Base-by-base conservation (phyloP, 2,888 invertebrate genomes). In the Stramonita haemastoma region DNA sequence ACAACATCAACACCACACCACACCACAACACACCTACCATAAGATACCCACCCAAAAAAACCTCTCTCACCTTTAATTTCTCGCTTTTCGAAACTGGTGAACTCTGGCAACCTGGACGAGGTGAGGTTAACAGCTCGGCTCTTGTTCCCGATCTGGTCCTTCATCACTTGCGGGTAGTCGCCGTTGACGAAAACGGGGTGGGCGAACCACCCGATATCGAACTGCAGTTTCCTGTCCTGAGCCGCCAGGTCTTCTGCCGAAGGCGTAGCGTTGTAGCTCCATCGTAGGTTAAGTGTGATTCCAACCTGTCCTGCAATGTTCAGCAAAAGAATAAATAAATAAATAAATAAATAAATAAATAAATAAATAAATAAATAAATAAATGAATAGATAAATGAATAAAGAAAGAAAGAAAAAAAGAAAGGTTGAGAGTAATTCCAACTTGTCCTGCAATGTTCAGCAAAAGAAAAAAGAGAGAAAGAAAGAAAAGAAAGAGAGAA, bases 151-250 rank as follows among this genome's bases (percentile, higher is more conserved):
- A 93, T 88, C n/a, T 83, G 66, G n/a, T 90, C 32, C 86, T 93
- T 94, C 93, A 95, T 94, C 1, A 91, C 91, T 36, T 91, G 90
- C 0, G 94, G 94, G 83, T 94, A 97, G 96, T 98, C 97, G 1
- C 95, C 95, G 89, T 92, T 91, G 15, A 93, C 93, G 57, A 90
- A 87, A 57, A 95, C 92, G 32, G 95, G 95, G 87, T 94, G 91
- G 13, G 95, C 94, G 91, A 94, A 95, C 94, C 94, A 94, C 19
- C 95, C 95, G 15, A 95, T 90, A n/a, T 90, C 86, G 81, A 94
- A 94, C 77, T 93, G 91, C 73, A 91, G 89, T 8, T 90, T 91
- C 32, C 93, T 90, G 6, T 91, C 91, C 13, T 93, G 90, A 1
- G 94, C 94, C 8, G 87, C 91, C 17, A 89, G 60, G 88, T 94